phyloP scores from a whole-genome alignment of 1,140 invertebrate genomes.

The Plodia interpunctella region DNA sequence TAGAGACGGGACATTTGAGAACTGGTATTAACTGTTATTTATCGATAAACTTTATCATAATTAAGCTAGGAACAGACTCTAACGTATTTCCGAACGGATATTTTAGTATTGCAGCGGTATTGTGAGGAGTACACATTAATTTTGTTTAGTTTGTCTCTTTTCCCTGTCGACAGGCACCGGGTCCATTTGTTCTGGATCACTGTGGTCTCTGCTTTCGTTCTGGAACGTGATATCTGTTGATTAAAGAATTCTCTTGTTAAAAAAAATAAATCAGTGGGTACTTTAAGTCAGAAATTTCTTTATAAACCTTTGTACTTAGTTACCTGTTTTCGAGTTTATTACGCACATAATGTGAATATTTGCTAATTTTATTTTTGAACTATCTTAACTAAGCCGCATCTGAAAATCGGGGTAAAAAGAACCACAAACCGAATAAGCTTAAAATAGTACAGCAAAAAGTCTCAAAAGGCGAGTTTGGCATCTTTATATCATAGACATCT shows the following conservation, averaged over 20 bases:
- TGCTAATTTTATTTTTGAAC: too few species aligned
- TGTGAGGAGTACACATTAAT: slow-evolving; percentile 10
- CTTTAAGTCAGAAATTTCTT: too few species aligned
- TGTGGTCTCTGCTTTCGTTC: slow-evolving; percentile 33
- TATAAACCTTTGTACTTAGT: too few species aligned
- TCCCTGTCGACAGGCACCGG: slow-evolving; percentile 31
- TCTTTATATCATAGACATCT: too few species aligned
- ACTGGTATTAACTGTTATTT: background rate
- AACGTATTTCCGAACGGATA: background rate
- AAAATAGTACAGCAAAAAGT: too few species aligned
- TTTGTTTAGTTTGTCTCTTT: slow-evolving; percentile 41
- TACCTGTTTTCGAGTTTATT: too few species aligned
- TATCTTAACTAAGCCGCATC: too few species aligned
- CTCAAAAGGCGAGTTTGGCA: too few species aligned
- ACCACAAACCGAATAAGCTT: too few species aligned
- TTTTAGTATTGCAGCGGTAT: slow-evolving; percentile 8
- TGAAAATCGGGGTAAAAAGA: too few species aligned
- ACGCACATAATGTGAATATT: too few species aligned
- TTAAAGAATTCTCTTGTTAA: background rate
- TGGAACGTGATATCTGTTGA: slow-evolving; percentile 36
- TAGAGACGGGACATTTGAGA: background rate
- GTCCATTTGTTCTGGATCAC: slow-evolving; percentile 45
- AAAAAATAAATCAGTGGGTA: too few species aligned
- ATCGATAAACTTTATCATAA: background rate
- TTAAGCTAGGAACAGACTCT: background rate